phyloP scores from a whole-genome alignment of 2,113 vertebrate species.

The Epinephelus cyanopodus region DNA sequence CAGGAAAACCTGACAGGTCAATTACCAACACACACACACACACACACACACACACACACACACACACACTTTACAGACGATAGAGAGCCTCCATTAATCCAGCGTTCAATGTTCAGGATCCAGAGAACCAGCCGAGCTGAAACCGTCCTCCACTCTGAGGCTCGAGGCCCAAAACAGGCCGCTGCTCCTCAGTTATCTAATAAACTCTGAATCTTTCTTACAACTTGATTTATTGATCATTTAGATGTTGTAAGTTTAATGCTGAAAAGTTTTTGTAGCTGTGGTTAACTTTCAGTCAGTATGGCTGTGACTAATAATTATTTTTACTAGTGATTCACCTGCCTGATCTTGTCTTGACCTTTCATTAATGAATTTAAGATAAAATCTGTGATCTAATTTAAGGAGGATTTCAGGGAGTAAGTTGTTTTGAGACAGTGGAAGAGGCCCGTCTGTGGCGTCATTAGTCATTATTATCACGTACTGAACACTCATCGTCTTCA shows the following conservation, averaged over 20 bases:
- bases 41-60: conserved; percentile 11
- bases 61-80: background rate
- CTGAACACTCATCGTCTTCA: background rate
- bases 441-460: background rate
- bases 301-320: no score
- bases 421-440: no score
- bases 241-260: background rate
- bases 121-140: background rate
- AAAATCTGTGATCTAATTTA: no score
- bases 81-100: conserved; percentile 52
- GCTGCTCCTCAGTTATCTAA: background rate
- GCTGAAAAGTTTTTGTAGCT: no score
- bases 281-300: no score
- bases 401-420: background rate
- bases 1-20: conserved; percentile 69
- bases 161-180: background rate
- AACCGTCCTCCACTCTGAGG: background rate
- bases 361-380: no score
- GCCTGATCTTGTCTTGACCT: no score
- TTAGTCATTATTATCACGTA: conserved; percentile 21
- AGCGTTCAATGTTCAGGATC: conserved; percentile 27
- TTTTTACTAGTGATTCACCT: no score
- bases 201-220: background rate
- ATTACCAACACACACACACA: conserved; percentile 53
- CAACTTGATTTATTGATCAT: background rate